phyloP scores from a whole-genome alignment of 37 sponge, comb jelly and placozoan species.

The Ephydatia muelleri region DNA sequence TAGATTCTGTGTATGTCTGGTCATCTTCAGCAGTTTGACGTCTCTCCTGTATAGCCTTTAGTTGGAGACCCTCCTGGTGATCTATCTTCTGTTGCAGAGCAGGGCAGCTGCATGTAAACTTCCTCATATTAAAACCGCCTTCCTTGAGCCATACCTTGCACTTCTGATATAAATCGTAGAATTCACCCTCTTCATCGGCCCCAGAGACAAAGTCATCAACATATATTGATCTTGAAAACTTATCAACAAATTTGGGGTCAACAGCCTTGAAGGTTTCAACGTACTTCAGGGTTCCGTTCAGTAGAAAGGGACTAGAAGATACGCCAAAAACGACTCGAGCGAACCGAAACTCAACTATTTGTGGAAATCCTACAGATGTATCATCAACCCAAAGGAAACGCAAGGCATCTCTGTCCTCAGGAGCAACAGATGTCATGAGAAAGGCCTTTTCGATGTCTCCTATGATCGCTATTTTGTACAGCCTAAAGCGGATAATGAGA shows the following conservation, averaged over 20 bases:
- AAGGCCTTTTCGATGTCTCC: too few relatives aligned
- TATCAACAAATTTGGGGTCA: conserved; percentile 17
- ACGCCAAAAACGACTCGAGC: conserved; percentile 21
- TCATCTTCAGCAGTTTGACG: conserved; percentile 1
- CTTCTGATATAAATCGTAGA: conserved; percentile 1
- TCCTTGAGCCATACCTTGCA: background rate
- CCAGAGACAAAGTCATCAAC: conserved; percentile 27
- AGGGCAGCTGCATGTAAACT: too few relatives aligned
- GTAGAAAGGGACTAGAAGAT: conserved; percentile 6
- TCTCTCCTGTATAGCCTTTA: background rate
- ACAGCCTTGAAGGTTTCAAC: background rate
- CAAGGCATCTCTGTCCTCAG: too few relatives aligned
- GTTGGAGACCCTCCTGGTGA: background rate
- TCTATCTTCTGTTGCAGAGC: conserved; percentile 7
- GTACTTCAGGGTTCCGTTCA: conserved; percentile 6
- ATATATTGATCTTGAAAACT: conserved; percentile 18
- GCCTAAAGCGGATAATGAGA: too few relatives aligned
- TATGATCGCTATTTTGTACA: too few relatives aligned
- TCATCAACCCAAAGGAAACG: too few relatives aligned
- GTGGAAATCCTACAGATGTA: too few relatives aligned
- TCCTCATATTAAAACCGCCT: too few relatives aligned
- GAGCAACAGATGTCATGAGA: too few relatives aligned
- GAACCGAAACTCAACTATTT: conserved; percentile 2
- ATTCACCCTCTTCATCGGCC: conserved; percentile 29
- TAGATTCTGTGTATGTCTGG: conserved; percentile 15